Percentiles rank a stretch among this genome's conserved stretches.
These are phyloP conservation scores for Argyra leucocephala DNA, from an alignment of 2,888 invertebrate genomes.

Conservation along the genomic window DNA sequence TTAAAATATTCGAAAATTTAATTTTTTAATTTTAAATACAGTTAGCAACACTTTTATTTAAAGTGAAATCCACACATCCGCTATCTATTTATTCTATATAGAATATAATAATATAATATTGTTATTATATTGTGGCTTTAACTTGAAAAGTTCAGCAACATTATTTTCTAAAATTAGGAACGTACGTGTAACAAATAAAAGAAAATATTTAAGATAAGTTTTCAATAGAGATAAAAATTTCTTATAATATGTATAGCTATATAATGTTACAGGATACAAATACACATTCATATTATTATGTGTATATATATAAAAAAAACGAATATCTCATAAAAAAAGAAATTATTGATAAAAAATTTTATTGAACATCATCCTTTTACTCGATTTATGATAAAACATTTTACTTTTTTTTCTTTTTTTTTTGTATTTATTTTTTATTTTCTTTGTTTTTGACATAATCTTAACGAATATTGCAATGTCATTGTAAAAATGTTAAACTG, in stretches of 20 bases:
- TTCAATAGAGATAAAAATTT: not conserved
- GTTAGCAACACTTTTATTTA: too few relatives aligned
- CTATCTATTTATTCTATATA: too few relatives aligned
- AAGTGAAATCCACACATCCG: too few relatives aligned
- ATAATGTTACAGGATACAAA: too few relatives aligned
- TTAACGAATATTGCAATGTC: not conserved
- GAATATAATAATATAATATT: too few relatives aligned
- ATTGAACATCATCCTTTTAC: not conserved
- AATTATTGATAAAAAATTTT: not conserved
- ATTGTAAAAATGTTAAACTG: not conserved
- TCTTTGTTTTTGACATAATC: not conserved
- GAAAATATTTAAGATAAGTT: not conserved
- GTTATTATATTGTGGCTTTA: not conserved
- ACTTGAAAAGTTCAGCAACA: constrained; percentile 3
- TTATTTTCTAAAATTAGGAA: not conserved
- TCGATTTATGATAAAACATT: not conserved
- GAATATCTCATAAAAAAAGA: not conserved
- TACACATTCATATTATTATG: too few relatives aligned
- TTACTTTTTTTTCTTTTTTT: not conserved
- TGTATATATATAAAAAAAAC: not conserved
- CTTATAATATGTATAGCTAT: not conserved
- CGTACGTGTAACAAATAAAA: constrained; percentile 1
- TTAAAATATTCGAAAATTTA: too few relatives aligned
- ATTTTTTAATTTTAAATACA: too few relatives aligned
- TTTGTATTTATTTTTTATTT: not conserved